Evolutionary conservation across 1,140 invertebrate species (phyloP), one percentile per base, ranked within the genome.

Genomic region (Drosophila novamexicana): DNA sequence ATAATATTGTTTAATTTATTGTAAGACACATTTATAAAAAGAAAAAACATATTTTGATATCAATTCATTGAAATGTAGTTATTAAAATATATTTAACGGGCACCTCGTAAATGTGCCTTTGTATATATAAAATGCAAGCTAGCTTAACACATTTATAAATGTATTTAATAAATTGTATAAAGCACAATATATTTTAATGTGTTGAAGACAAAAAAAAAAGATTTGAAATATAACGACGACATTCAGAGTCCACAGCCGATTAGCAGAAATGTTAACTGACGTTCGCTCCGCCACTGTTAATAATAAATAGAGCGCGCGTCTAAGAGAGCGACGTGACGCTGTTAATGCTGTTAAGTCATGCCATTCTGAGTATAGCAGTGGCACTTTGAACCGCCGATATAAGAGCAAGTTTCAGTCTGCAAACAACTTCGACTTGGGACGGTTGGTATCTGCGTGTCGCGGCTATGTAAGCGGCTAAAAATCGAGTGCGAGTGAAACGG

Each of bases 401-500:
- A 73, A 73, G 70, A 73, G 70, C 12, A 34, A 22, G 7, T 8
- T n/a, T 73, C 67, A 73, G 70, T 73, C 70, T 73, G 70, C 54
- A 73, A 59, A 40, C 70, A 64, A 73, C 70, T 75, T 57, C 44
- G 72, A 75, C 37, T 75, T 70, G 36, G 53, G 37, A 59, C 53
- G 66, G 70, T 75, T 70, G 67, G 29, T 50, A 47, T 57, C 10
- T 45, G 45, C 58, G 67, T 56, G 67, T 53, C 14, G 59, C 34
- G 66, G 47, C 49, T 53, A 37, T 44, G 29, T 52, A 12, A 57
- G 66, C 66, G 58, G 66, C 39, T 53, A 52, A 54, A 58, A 45
- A 53, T 53, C 37, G 66, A 70, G 72, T 75, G 72, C 47, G 67
- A 75, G 59, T 58, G 72, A 75, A 63, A 70, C 50, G 66, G 66